phyloP scores from a whole-genome alignment of 2,888 invertebrate species.

The Parnassius apollo region DNA sequence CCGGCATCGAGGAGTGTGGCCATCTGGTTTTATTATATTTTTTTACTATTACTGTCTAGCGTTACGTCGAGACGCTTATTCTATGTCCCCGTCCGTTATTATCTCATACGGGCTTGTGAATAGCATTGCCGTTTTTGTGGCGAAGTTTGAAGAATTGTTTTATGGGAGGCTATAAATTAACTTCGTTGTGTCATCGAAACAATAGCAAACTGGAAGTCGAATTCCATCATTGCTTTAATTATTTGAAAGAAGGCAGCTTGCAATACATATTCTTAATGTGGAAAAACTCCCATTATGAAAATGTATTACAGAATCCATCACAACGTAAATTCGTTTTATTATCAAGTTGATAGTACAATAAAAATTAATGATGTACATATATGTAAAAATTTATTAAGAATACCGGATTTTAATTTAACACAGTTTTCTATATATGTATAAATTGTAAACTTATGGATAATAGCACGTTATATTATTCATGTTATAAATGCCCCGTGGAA shows the following conservation, averaged over 20 bases:
- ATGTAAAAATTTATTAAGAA: background rate
- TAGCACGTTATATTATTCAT: background rate
- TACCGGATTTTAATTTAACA: background rate
- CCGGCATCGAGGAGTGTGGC: conserved; percentile 47
- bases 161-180: conserved; percentile 72
- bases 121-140: conserved; percentile 70
- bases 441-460: conserved; percentile 13
- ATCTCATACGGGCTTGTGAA: conserved; percentile 69
- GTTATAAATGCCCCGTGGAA: conserved; percentile 30
- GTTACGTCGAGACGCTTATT: conserved; percentile 74
- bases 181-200: conserved; percentile 43
- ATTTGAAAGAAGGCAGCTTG: background rate
- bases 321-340: no score
- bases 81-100: conserved; percentile 68
- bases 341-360: no score
- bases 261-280: background rate
- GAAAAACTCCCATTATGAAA: no score
- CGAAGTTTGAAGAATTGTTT: conserved; percentile 75
- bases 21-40: conserved; percentile 72
- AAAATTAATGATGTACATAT: no score
- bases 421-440: background rate
- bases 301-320: no score
- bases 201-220: conserved; percentile 44
- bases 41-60: conserved; percentile 55
- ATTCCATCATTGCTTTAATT: conserved; percentile 41